phyloP scores from a whole-genome alignment of 2,797 vertebrate species.

The Linurgus olivaceus region DNA sequence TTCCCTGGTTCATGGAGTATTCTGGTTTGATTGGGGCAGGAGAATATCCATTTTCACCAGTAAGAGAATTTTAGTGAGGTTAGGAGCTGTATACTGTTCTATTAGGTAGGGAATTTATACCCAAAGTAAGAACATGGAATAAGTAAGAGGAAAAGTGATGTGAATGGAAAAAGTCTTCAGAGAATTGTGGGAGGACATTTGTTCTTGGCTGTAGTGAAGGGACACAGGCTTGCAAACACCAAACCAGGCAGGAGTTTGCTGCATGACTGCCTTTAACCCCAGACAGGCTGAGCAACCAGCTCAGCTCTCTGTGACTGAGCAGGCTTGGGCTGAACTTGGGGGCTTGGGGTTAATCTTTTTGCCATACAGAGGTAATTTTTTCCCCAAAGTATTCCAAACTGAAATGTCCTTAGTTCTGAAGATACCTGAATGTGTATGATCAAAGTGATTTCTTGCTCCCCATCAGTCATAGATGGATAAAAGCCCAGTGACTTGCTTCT shows the following conservation, averaged over 20 bases:
- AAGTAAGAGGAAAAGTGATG: background rate
- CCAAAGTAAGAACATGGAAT: background rate
- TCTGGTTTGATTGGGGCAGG: background rate
- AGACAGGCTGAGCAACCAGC: background rate
- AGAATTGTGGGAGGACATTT: background rate
- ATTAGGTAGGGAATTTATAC: rapidly evolving
- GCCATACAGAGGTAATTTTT: background rate
- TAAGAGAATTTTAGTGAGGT: background rate
- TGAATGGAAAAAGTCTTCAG: background rate
- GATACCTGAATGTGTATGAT: background rate
- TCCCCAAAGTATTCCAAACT: background rate
- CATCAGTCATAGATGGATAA: background rate
- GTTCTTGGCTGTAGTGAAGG: background rate
- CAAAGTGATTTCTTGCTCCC: background rate
- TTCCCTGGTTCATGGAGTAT: background rate
- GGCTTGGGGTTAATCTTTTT: background rate
- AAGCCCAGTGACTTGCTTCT: background rate
- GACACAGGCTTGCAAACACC: background rate
- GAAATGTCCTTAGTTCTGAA: background rate
- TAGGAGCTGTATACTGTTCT: background rate
- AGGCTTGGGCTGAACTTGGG: background rate
- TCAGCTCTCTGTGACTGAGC: background rate
- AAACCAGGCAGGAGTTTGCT: background rate
- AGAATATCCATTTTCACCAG: background rate
- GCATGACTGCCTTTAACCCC: background rate